Base-by-base conservation (phyloP, 2,113 vertebrate species). In the Heptranchias perlo region DNA sequence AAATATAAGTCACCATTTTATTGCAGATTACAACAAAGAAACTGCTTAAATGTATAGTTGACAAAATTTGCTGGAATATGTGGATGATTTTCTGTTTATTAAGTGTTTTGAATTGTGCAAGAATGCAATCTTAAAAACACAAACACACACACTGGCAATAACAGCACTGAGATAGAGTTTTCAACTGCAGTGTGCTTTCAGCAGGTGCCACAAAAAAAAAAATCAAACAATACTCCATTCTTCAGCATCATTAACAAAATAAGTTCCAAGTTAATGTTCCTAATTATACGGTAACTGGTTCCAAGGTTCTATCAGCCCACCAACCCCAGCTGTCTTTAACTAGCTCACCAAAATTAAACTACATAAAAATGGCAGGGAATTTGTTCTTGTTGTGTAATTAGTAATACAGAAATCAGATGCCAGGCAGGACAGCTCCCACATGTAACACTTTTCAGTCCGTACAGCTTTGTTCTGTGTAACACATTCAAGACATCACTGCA, bases 161-260 rank as follows among this genome's bases (percentile, higher is more conserved):
- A n/a, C n/a, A n/a, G n/a, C n/a, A n/a, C n/a, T n/a, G n/a, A n/a
- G n/a, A n/a, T n/a, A n/a, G n/a, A n/a, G n/a, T n/a, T n/a, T n/a
- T n/a, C n/a, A n/a, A n/a, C n/a, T 35, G 13, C 35, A 82, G 35
- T 82, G 39, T 13, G 18, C 54, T 61, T 61, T n/a, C 89, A 91
- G 58, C 54, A 92, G 89, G 89, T 92, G 89, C 31, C 52, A 94
- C 62, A 58, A 65, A 87, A 94, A 62, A 94, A n/a, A n/a, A n/a
- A n/a, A n/a, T 31, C 61, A 67, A 65, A 62, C 23, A 89, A 49
- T 94, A 47, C 39, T 64, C 44, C 8, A 44, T 94, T 64, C 35
- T 94, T 44, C 39, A 94, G 44, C 39, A 94, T 8, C 3, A 58
- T 64, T 44, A 61, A n/a, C 49, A 94, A 44, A 65, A 94, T 44